Evolutionary conservation across 2,888 invertebrate genomes (phyloP).

Genomic region (Apantesis nais): DNA sequence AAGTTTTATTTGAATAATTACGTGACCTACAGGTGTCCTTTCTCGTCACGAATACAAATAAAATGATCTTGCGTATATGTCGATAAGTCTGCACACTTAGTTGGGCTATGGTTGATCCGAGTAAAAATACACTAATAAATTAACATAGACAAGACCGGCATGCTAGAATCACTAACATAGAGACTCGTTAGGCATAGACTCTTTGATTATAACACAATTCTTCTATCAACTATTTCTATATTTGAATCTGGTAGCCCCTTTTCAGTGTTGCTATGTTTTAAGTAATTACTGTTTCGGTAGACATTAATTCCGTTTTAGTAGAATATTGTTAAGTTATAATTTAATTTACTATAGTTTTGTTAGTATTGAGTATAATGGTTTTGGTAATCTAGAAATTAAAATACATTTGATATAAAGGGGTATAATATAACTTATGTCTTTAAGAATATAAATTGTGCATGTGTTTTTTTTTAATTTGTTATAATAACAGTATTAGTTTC

Average conservation of each 20-base stretch:
- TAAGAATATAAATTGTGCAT: conserved; percentile 18
- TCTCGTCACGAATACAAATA: neutral
- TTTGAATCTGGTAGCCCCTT: conserved; percentile 64
- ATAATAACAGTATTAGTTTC: conserved; percentile 28
- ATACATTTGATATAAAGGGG: neutral
- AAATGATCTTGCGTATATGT: conserved; percentile 59
- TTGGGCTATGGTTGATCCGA: conserved; percentile 76
- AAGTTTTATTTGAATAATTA: neutral
- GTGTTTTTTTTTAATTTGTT: conserved; percentile 33
- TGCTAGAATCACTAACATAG: conserved; percentile 80
- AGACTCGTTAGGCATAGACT: conserved; percentile 63
- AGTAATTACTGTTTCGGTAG: conserved; percentile 44
- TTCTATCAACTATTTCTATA: conserved; percentile 49
- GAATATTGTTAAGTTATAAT: conserved; percentile 18
- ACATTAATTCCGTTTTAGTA: conserved; percentile 32
- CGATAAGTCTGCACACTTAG: conserved; percentile 57
- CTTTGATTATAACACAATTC: conserved; percentile 45
- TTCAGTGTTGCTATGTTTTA: conserved; percentile 69
- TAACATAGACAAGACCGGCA: conserved; percentile 70
- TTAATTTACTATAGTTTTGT: conserved; percentile 7
- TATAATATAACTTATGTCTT: conserved; percentile 4
- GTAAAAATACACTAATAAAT: conserved; percentile 58
- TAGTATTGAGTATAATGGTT: conserved; percentile 11
- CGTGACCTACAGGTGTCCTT: conserved; percentile 2
- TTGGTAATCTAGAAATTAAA: conserved; percentile 11